Base-by-base conservation (phyloP, 92 coral and sea anemone species). In the Blastomussa wellsi region DNA sequence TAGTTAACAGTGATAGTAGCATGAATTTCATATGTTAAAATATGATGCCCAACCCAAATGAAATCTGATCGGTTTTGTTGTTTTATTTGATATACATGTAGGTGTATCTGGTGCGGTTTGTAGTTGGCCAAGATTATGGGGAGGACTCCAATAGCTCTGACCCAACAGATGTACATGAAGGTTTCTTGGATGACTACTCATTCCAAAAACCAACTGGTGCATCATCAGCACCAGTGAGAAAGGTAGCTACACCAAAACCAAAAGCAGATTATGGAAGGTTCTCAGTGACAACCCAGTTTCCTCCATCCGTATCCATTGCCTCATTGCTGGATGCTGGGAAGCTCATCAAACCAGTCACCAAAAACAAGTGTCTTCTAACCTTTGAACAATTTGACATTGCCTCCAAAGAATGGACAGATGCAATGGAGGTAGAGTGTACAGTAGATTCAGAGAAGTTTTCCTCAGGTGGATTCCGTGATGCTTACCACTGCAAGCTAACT, bases 281-380 rank as follows among this genome's bases (percentile, higher is more conserved):
- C 51, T 79, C 84, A 6, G 62, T 79, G 36, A 33, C 75, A 62
- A 79, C 84, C 51, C 32, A 76, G 82, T 89, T 69, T 83, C 95
- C 95, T 71, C 83, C 90, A 70, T 93, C 90, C 29, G 86, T 90
- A 77, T 93, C 93, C 69, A 90, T 88, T 64, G 94, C 84, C 59
- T 42, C 84, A 39, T 76, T 93, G 41, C 62, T 91, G 47, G 87
- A 86, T 70, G 97, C 94, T 81, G 94, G 92, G 33, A 93, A 86
- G 79, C 79, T 93, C 7, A 82, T 91, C 51, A 88, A 91, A 88
- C 95, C 92, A 48, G 55, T 39, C 29, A 51, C 66, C 41, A 93
- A 84, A 77, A 83, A 48, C 41, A 90, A 77, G 76, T 75, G 26
- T 32, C 36, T 86, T 35, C 91, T 92, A 53, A 71, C 74, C 77